Percentiles rank a stretch among this genome's conserved stretches.
Evolutionary conservation across 1,140 invertebrate genomes (phyloP).

Genomic region (Temnothorax nylanderi): DNA sequence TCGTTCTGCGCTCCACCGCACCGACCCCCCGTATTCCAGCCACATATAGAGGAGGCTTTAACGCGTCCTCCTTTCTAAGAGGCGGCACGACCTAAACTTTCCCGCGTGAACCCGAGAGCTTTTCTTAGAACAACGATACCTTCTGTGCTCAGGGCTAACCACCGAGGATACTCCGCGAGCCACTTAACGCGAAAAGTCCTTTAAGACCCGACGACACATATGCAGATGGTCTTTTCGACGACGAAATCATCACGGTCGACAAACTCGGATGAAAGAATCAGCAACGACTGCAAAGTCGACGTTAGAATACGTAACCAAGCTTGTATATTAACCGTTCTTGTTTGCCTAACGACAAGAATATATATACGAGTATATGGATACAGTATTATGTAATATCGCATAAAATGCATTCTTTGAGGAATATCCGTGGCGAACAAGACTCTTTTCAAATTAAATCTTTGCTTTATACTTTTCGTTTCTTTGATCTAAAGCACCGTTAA

Average conservation of each 20-base stretch:
- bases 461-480: not conserved
- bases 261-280: not conserved
- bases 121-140: conserved; percentile 26
- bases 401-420: conserved; percentile 25
- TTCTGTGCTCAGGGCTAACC: conserved; percentile 20
- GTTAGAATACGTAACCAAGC: not conserved
- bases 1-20: not conserved
- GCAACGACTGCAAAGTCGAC: not conserved
- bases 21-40: not conserved
- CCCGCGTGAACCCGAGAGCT: conserved; percentile 64
- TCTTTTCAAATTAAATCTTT: conserved; percentile 25
- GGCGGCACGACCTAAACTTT: conserved; percentile 67
- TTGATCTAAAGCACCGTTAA: not conserved
- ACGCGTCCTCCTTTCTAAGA: conserved; percentile 64
- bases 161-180: not conserved
- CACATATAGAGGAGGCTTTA: conserved; percentile 38
- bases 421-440: not conserved
- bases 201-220: conserved; percentile 27
- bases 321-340: conserved; percentile 7
- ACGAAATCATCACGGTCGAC: conserved; percentile 4
- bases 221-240: not conserved
- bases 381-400: not conserved
- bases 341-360: not conserved
- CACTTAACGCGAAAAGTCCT: conserved; percentile 24
- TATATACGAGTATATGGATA: not conserved